These are phyloP conservation scores for Eulemur rubriventer DNA, from an alignment of 2,797 vertebrate genomes.

Conservation along the genomic window DNA sequence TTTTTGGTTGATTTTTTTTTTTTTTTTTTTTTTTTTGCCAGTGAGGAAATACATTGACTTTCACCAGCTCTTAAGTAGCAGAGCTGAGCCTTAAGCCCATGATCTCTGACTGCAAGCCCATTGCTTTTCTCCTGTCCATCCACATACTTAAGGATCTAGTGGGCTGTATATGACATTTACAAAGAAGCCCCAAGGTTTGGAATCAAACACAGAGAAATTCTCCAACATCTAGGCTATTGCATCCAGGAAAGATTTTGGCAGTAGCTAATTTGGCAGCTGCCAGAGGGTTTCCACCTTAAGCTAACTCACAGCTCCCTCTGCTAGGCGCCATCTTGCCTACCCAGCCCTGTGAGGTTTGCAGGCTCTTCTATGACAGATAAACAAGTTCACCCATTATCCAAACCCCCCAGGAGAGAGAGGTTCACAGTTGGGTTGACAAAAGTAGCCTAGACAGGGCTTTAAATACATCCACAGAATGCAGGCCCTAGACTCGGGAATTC, in stretches of 20 bases:
- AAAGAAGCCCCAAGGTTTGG: neutral
- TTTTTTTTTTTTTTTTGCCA: neutral
- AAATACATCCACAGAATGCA: too few species aligned
- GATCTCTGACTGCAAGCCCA: neutral
- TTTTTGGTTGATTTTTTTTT: neutral
- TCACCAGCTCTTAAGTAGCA: neutral
- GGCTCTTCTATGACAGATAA: neutral
- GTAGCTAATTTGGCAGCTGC: neutral
- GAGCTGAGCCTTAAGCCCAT: neutral
- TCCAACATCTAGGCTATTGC: neutral
- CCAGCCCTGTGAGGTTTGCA: neutral
- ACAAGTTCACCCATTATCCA: neutral
- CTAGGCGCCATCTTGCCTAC: neutral
- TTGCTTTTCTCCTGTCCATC: neutral
- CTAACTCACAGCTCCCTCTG: neutral
- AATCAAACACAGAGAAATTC: neutral
- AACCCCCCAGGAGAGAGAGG: neutral
- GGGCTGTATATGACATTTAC: neutral
- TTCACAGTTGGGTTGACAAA: neutral
- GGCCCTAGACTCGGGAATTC: neutral
- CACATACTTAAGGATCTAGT: neutral
- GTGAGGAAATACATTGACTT: neutral
- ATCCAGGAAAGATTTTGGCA: neutral
- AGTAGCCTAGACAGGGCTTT: neutral
- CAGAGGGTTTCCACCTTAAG: neutral